Percentiles rank a stretch among this genome's conserved stretches.
These are phyloP conservation scores for Toxonevra muliebris DNA, from an alignment of 2,888 invertebrate genomes.

Conservation along the genomic window DNA sequence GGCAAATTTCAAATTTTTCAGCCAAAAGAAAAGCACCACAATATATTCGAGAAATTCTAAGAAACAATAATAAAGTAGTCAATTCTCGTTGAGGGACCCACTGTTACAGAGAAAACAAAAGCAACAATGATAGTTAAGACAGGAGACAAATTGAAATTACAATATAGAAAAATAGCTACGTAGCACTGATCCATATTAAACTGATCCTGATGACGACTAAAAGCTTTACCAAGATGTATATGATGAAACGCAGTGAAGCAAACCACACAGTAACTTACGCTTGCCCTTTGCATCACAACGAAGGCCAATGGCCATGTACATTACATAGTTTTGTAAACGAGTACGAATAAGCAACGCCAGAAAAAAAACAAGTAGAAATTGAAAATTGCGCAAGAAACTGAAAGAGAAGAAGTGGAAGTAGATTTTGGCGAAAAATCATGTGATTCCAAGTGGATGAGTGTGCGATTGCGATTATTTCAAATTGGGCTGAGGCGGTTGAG, in stretches of 20 bases:
- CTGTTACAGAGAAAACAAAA: conserved; percentile 26
- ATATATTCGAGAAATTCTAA: conserved; percentile 51
- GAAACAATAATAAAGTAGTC: conserved; percentile 56
- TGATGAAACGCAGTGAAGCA: too few species aligned
- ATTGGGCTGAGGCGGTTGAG: neutral
- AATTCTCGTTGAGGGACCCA: conserved; percentile 35
- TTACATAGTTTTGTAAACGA: conserved; percentile 2
- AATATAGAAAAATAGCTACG: conserved; percentile 44
- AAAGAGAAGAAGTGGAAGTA: neutral
- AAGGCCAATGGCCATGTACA: neutral
- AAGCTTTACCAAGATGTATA: too few species aligned
- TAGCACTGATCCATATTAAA: neutral
- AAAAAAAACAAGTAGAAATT: conserved; percentile 34
- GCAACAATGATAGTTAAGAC: conserved; percentile 20
- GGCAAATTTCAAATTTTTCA: too few species aligned
- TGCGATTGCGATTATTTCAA: neutral
- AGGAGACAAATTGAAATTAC: conserved; percentile 54
- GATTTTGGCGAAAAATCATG: neutral
- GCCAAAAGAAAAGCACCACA: too few species aligned
- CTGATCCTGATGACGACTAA: too few species aligned
- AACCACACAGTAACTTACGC: too few species aligned
- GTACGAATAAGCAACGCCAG: neutral
- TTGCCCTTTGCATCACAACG: too few species aligned
- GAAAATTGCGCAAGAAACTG: conserved; percentile 1
- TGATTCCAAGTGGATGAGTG: neutral